A percentile compares a stretch with the other conserved stretches of the same genome.
These are phyloP conservation scores for Xenotilapia leptura DNA, from an alignment of 2,113 vertebrate species.

Conservation along the genomic window DNA sequence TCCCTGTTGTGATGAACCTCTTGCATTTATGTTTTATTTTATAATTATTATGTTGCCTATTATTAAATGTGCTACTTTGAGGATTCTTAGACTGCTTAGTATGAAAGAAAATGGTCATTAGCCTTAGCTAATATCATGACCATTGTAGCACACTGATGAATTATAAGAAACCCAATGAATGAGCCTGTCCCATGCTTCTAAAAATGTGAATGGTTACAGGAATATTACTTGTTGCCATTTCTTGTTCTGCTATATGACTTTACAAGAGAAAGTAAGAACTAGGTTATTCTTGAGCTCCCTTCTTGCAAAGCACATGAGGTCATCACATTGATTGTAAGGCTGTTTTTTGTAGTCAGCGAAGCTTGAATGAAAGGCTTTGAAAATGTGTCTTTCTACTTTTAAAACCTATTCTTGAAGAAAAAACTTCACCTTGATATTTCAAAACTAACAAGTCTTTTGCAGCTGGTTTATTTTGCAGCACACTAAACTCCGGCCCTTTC, in stretches of 20 bases:
- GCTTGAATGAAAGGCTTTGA: constrained; percentile 32
- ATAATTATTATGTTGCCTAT: background rate
- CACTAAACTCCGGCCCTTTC: background rate
- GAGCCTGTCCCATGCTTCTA: background rate
- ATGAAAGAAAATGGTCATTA: background rate
- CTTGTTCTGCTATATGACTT: background rate
- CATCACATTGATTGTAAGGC: constrained; percentile 32
- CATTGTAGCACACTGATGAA: background rate
- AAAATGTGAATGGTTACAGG: background rate
- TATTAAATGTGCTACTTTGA: background rate
- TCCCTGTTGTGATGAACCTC: background rate
- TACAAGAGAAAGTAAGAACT: constrained; percentile 2
- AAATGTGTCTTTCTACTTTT: constrained; percentile 33
- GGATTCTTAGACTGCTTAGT: background rate
- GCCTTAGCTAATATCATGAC: background rate
- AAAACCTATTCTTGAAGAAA: constrained; percentile 10
- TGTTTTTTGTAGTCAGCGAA: constrained; percentile 30
- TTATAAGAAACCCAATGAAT: background rate
- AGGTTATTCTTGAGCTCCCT: background rate
- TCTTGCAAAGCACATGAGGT: constrained; percentile 27
- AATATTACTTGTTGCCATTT: background rate
- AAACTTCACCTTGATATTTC: constrained; percentile 3
- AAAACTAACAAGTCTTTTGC: background rate
- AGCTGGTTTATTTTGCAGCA: background rate
- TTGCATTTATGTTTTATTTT: background rate